Evolutionary conservation across 1,140 invertebrate genomes (phyloP).

Genomic region (Micrasema minimum): DNA sequence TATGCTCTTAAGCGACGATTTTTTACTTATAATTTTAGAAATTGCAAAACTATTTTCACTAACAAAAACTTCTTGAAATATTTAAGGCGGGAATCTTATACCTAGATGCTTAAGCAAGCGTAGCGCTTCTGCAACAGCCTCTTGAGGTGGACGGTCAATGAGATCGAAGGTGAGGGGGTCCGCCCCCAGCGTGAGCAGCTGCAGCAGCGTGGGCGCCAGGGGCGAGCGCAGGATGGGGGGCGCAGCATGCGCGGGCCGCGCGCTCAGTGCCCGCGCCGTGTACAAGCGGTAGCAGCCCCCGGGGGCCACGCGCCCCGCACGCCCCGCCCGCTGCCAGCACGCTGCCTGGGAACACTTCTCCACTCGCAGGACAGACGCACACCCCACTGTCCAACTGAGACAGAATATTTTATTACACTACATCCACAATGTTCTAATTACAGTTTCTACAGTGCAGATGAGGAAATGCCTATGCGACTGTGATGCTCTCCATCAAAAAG

Average conservation of each 20-base stretch:
- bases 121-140: slow-evolving; percentile 76
- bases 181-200: slow-evolving; percentile 87
- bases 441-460: no score
- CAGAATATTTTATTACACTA: no score
- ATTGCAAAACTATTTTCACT: no score
- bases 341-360: slow-evolving; percentile 90
- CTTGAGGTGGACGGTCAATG: slow-evolving; percentile 85
- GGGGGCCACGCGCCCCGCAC: slow-evolving; percentile 87
- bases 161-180: slow-evolving; percentile 89
- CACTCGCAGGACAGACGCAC: slow-evolving; percentile 87
- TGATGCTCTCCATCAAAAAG: no score
- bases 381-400: slow-evolving; percentile 80
- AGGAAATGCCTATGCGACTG: no score
- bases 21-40: no score
- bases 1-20: no score
- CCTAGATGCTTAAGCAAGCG: slow-evolving; percentile 79
- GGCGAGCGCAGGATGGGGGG: slow-evolving; percentile 89
- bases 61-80: no score
- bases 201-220: slow-evolving; percentile 79
- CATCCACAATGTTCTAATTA: no score
- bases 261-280: slow-evolving; percentile 77
- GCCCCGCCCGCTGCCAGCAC: slow-evolving; percentile 89
- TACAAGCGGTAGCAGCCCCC: slow-evolving; percentile 89
- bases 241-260: slow-evolving; percentile 75
- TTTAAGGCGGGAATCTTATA: no score